phyloP scores from a whole-genome alignment of 2,797 vertebrate species.

The Eupleurogrammus muticus region DNA sequence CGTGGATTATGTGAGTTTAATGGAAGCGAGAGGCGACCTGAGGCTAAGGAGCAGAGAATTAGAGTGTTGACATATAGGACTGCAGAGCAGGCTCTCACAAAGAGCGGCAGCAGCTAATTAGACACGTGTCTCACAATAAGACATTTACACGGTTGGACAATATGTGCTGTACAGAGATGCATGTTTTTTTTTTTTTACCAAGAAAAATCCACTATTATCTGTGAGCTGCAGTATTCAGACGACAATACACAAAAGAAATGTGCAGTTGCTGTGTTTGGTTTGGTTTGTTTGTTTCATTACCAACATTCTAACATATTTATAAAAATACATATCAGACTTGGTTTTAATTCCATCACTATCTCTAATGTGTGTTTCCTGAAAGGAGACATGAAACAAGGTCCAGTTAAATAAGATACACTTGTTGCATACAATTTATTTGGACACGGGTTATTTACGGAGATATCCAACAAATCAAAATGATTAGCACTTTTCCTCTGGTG shows the following conservation, averaged over 20 bases:
- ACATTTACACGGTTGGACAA: not conserved
- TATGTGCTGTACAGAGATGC: slow-evolving; percentile 2
- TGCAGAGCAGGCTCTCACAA: slow-evolving; percentile 37
- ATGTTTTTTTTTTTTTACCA: not conserved
- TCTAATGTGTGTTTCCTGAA: not conserved
- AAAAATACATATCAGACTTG: no score
- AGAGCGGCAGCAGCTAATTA: slow-evolving; percentile 53
- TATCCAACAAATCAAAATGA: slow-evolving; percentile 27
- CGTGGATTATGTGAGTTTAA: slow-evolving; percentile 68
- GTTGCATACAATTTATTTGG: not conserved
- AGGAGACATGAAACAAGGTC: not conserved
- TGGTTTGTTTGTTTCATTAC: not conserved
- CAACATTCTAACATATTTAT: no score
- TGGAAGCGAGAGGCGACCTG: slow-evolving; percentile 59
- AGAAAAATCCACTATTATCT: not conserved
- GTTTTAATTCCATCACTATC: no score
- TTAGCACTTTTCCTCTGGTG: not conserved
- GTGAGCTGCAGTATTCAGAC: not conserved
- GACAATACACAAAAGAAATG: not conserved
- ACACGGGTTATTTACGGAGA: slow-evolving; percentile 1
- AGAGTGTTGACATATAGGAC: slow-evolving; percentile 62
- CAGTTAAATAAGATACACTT: not conserved
- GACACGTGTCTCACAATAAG: slow-evolving; percentile 36
- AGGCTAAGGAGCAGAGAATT: slow-evolving; percentile 59
- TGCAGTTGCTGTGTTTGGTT: not conserved